Percentiles rank a stretch among this genome's conserved stretches.
phyloP scores from a whole-genome alignment of 2,888 invertebrate genomes.

The Lithosia quadra region DNA sequence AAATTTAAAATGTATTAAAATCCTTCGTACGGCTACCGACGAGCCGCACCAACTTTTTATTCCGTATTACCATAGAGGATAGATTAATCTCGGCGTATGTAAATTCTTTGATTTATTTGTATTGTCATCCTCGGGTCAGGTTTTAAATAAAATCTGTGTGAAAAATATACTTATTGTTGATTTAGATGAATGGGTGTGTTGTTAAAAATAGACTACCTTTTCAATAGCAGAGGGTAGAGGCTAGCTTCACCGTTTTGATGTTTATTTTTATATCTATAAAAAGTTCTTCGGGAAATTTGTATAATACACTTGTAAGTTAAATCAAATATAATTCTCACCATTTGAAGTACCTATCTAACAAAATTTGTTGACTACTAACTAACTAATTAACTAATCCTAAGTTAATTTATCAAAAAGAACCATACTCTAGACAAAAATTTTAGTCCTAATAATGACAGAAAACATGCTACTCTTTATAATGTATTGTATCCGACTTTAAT shows the following conservation, averaged over 20 bases:
- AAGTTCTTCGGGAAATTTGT: not conserved
- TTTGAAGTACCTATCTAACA: too few species aligned
- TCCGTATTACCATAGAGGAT: constrained; percentile 48
- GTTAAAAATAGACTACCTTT: constrained; percentile 17
- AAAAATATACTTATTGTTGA: constrained; percentile 23
- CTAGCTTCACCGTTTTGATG: not conserved
- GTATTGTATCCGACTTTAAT: not conserved
- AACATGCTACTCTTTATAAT: not conserved
- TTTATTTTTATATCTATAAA: not conserved
- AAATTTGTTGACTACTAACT: too few species aligned
- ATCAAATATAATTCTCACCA: too few species aligned
- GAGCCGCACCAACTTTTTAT: constrained; percentile 54
- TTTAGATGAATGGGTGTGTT: constrained; percentile 16
- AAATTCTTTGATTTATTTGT: constrained; percentile 55
- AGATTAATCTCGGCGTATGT: constrained; percentile 51
- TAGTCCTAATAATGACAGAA: not conserved
- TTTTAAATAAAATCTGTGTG: constrained; percentile 25
- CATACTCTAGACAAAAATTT: not conserved
- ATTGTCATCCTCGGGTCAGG: constrained; percentile 19
- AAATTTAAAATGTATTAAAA: constrained; percentile 75
- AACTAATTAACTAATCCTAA: not conserved
- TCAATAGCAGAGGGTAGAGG: not conserved
- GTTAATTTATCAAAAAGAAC: not conserved
- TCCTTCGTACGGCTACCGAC: constrained; percentile 57
- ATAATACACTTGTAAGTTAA: not conserved